Percentiles rank a stretch among this genome's conserved stretches.
These are phyloP conservation scores for Chaetorhynchus papuensis DNA, from an alignment of 2,113 vertebrate genomes.

Conservation along the genomic window DNA sequence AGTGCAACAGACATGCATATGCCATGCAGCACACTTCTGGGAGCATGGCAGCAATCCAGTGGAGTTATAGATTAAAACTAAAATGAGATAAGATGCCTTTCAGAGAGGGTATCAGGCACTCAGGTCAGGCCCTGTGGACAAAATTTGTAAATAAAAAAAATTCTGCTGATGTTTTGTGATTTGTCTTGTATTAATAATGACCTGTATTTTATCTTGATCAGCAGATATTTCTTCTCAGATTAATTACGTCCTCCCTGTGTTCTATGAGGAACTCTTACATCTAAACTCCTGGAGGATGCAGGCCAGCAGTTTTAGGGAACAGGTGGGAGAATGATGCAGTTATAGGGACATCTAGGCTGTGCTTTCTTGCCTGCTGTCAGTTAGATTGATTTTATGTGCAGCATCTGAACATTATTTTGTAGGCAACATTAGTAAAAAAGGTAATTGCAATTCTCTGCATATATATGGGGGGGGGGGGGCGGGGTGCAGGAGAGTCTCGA, in stretches of 20 bases:
- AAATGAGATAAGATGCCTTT: background rate
- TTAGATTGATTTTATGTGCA: background rate
- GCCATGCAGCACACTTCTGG: background rate
- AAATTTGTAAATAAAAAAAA: background rate
- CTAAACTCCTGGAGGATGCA: background rate
- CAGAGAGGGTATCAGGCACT: background rate
- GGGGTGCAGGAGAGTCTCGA: background rate
- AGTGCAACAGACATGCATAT: background rate
- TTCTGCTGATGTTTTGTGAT: background rate
- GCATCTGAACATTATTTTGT: background rate
- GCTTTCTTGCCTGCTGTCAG: background rate
- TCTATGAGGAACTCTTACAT: background rate
- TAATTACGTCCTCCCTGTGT: background rate
- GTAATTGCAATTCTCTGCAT: background rate
- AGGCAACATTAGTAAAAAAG: background rate
- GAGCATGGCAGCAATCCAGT: conserved; percentile 2
- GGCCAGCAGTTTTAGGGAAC: background rate
- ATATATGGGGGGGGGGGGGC: fast-evolving
- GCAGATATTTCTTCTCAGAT: background rate
- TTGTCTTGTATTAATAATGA: background rate
- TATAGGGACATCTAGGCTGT: background rate
- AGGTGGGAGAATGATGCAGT: background rate
- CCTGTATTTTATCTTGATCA: background rate
- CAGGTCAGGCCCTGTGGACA: background rate
- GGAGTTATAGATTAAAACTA: background rate